These are phyloP conservation scores for Archilochus colubris DNA, from an alignment of 2,113 vertebrate genomes.

Conservation along the genomic window DNA sequence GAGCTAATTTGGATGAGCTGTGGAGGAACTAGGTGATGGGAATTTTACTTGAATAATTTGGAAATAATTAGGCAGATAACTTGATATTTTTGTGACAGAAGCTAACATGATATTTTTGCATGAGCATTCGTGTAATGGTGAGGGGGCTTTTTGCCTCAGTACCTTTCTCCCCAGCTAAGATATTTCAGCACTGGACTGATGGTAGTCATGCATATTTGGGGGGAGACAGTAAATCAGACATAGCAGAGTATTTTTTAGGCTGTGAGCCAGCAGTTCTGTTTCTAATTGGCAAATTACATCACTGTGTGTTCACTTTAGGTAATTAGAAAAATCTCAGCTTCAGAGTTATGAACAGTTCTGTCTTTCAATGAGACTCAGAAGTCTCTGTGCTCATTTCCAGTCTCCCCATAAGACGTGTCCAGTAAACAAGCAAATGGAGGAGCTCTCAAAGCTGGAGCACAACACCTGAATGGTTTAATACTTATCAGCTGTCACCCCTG, in stretches of 20 bases:
- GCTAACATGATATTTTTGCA: not conserved
- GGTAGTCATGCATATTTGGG: not conserved
- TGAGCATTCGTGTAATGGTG: not conserved
- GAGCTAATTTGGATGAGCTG: not conserved
- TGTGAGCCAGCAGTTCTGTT: not conserved
- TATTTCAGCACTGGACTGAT: not conserved
- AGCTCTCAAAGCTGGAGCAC: not conserved
- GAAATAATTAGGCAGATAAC: not conserved
- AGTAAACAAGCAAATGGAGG: not conserved
- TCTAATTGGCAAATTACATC: not conserved
- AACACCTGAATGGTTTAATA: not conserved
- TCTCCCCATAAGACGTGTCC: not conserved
- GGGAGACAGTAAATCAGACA: not conserved
- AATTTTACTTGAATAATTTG: not conserved
- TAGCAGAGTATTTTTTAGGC: not conserved
- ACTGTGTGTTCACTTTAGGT: not conserved
- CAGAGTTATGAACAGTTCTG: not conserved
- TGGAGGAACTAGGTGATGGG: not conserved
- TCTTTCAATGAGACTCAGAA: not conserved
- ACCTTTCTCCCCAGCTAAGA: not conserved
- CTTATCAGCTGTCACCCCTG: not conserved
- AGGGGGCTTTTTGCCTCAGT: not conserved
- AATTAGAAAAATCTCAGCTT: not conserved
- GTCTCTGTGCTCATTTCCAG: accelerated
- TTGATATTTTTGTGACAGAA: not conserved